phyloP scores from a whole-genome alignment of 37 sponge, comb jelly and placozoan genomes.

The Cladorhizidae sp. region DNA sequence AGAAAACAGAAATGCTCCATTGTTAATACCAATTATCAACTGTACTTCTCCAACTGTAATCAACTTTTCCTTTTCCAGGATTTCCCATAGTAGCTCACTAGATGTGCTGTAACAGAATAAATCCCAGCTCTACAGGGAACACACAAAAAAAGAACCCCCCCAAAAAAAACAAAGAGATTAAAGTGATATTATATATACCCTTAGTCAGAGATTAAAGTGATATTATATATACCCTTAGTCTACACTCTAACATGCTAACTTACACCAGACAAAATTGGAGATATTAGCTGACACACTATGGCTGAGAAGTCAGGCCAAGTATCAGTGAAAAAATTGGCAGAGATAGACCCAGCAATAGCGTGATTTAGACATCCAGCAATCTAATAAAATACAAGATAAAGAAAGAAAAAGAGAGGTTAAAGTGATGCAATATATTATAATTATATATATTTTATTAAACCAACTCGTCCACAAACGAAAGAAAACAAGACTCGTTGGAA shows the following conservation, averaged over 20 bases:
- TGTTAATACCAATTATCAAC: background rate
- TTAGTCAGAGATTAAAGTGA: too few relatives aligned
- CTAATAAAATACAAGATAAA: background rate
- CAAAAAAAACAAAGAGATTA: too few relatives aligned
- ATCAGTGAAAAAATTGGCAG: slow-evolving; percentile 13
- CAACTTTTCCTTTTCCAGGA: background rate
- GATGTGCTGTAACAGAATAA: background rate
- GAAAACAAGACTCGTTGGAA: too few relatives aligned
- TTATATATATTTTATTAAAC: too few relatives aligned
- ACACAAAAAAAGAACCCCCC: background rate
- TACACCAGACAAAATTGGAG: background rate
- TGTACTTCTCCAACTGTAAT: background rate
- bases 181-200: too few relatives aligned
- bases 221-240: too few relatives aligned
- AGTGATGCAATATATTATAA: too few relatives aligned
- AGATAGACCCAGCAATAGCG: background rate
- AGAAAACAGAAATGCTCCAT: too few relatives aligned
- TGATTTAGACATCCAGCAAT: background rate
- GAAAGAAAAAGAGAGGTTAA: too few relatives aligned
- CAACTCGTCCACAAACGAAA: too few relatives aligned
- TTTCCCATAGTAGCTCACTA: background rate
- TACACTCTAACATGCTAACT: background rate
- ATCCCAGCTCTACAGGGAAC: background rate
- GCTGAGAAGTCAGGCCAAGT: slow-evolving; percentile 4
- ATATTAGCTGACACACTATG: slow-evolving; percentile 4